These are phyloP conservation scores for Anguilla anguilla DNA, from an alignment of 2,797 vertebrate species.

Conservation along the genomic window DNA sequence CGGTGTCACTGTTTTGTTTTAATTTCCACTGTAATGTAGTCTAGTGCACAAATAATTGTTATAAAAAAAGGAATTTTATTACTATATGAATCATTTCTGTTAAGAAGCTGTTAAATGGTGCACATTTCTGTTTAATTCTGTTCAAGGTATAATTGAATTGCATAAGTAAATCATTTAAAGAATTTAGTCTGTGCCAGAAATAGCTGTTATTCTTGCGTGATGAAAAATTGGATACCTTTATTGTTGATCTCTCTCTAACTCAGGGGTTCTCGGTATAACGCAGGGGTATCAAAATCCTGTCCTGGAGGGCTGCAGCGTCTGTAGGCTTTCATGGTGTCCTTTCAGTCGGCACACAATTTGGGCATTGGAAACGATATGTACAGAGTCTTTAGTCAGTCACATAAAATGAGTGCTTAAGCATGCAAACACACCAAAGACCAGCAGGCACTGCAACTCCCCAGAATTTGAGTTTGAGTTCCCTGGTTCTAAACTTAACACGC, in stretches of 20 bases:
- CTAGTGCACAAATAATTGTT: neutral
- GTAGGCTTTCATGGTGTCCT: neutral
- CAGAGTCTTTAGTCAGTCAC: neutral
- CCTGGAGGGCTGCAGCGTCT: no score
- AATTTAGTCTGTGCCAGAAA: neutral
- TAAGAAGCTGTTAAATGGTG: neutral
- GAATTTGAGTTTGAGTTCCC: neutral
- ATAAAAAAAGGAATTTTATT: neutral
- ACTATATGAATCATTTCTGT: neutral
- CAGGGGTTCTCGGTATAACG: neutral
- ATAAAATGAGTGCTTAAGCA: neutral
- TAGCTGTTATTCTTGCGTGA: neutral
- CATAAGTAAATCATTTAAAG: neutral
- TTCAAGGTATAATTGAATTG: neutral
- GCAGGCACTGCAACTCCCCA: neutral
- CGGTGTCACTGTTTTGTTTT: slow-evolving; percentile 21
- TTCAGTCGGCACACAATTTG: neutral
- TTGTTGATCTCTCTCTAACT: neutral
- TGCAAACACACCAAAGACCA: neutral
- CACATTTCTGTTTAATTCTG: neutral
- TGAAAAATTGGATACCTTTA: neutral
- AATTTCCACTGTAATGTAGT: neutral
- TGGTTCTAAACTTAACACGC: neutral
- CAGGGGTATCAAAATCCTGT: neutral
- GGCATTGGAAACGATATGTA: neutral